Evolutionary conservation across 1,140 invertebrate genomes (phyloP), one percentile per base, ranked within the genome.

Genomic region (Drosophila bipectinata): DNA sequence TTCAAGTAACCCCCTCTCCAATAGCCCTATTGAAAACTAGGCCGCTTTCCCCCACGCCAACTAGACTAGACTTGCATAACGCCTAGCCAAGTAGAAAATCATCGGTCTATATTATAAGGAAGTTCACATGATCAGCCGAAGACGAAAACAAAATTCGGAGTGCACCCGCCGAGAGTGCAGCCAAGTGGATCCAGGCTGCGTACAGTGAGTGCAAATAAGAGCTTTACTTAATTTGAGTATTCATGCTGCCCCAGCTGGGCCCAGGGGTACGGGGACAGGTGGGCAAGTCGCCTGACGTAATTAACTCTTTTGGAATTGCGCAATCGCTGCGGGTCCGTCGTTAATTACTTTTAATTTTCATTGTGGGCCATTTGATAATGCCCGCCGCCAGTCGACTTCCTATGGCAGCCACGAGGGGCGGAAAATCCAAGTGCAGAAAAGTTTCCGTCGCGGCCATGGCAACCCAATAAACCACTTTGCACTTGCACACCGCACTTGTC

Each of bases 261-360:
- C 3, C 5, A 9, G 44, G 4, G 18, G 10, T 8, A 10, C 2
- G 32, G 32, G 9, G 32, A 32, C 32, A 10, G 10, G 34, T 37
- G 34, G 34, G 34, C 12, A 21, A 10, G 18, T 12, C 24, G 32
- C 47, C 39, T 30, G 18, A 15, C 18, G 39, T 64, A 78, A 79
- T 83, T 82, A 79, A 71, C 59, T 69, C 37, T 59, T 56, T 73
- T 45, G 39, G 41, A 28, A 83, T 82, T 82, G 52, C 79, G 64
- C 75, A 82, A 82, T 45, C 63, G 30, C 28, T 44, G 60, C 34
- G 47, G 30, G 59, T 34, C 10, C 59, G 34, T 68, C 73, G 74
- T 78, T 75, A 83, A 82, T 79, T 82, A 79, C 63, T 78, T 69
- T 83, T 82, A 78, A 83, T 82, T 82, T 82, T 83, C 79, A 71